These are phyloP conservation scores for Hyperopisus bebe DNA, from an alignment of 2,113 vertebrate genomes.

Conservation along the genomic window DNA sequence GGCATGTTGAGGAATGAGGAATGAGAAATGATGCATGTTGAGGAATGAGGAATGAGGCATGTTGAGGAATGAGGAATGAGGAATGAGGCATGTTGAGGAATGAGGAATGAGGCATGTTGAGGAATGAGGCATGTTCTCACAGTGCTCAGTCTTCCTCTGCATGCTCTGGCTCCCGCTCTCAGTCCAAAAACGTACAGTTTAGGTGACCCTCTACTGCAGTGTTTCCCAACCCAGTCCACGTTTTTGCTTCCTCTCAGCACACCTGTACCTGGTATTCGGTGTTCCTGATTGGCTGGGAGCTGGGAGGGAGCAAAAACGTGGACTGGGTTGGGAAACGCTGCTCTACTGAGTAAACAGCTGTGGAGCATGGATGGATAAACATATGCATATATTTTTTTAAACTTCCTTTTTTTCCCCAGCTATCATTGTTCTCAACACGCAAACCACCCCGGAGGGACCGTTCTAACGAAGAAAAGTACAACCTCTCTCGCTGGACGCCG, in stretches of 20 bases:
- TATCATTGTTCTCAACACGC: constrained; percentile 47
- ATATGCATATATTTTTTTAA: neutral
- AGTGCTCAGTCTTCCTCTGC: neutral
- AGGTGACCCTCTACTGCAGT: neutral
- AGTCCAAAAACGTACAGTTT: neutral
- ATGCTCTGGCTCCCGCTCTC: neutral
- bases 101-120: too few species aligned
- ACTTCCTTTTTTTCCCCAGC: neutral
- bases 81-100: too few species aligned
- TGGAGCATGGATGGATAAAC: neutral
- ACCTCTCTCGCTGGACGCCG: constrained; percentile 92
- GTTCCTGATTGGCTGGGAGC: too few species aligned
- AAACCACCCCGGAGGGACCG: constrained; percentile 73
- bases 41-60: too few species aligned
- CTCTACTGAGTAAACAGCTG: neutral
- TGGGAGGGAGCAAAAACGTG: too few species aligned
- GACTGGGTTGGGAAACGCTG: too few species aligned
- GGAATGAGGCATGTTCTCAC: neutral
- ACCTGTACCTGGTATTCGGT: too few species aligned
- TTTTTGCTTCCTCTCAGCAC: too few species aligned
- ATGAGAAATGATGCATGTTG: too few species aligned
- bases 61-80: too few species aligned
- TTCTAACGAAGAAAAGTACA: constrained; percentile 77
- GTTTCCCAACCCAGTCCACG: too few species aligned
- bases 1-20: too few species aligned